Evolutionary conservation across 2,888 invertebrate genomes (phyloP), one percentile per base, ranked within the genome.

Genomic region (Drosophila limbata): DNA sequence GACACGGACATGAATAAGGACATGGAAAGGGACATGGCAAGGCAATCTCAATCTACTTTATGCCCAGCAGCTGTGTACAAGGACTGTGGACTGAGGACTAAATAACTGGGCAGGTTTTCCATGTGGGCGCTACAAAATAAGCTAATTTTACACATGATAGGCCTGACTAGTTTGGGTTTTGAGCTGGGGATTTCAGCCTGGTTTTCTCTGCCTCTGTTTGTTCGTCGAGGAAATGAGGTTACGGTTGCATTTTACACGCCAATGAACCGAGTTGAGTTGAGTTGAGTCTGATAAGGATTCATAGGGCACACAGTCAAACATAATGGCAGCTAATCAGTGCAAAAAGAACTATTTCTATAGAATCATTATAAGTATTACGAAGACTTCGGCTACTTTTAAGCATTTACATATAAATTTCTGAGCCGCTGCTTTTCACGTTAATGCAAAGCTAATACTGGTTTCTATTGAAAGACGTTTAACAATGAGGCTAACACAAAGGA

Each of bases 141-240:
- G 84, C 84, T 84, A 84, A 84, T 84, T 84, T 84, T 81, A 81
- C 89, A 84, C 88, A 86, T 84, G 87, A 86, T 86, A 81, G 70
- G 81, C 81, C 47, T 45, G 59, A 31, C n/a, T 52, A 17, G 52
- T 39, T 33, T n/a, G 21, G 37, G 25, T 37, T 37, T 51, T 3
- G 19, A 13, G 13, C 35, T 50, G 13, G 17, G 48, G 9, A 25
- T 25, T 31, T 48, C 1, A 5, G 48, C 15, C 25, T 50, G 35
- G 52, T 15, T 55, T 55, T 28, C 25, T 55, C 31, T 59, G 35
- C 55, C 25, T 51, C 47, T 67, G 69, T 71, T 69, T 72, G 67
- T 62, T 73, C 60, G 39, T 47, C 57, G 48, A 11, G 53, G 55
- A 75, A 86, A 78, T 52, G 50, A 69, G 84, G 70, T 70, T 77